These are phyloP conservation scores for Idaea biselata DNA, from an alignment of 2,888 invertebrate species.

Conservation along the genomic window DNA sequence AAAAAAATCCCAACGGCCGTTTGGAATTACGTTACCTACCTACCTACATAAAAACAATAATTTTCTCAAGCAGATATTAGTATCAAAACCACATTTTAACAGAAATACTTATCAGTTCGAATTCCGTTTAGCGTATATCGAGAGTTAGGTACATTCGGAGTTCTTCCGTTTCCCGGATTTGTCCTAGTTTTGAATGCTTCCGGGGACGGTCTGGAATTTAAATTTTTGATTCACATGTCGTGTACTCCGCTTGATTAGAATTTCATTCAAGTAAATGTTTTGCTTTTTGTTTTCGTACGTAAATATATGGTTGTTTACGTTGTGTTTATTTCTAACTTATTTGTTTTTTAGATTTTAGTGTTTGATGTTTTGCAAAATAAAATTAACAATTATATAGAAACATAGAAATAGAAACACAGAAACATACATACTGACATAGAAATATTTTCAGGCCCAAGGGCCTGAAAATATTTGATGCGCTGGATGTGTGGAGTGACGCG, in stretches of 20 bases:
- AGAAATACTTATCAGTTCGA: not conserved
- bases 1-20: too few species aligned
- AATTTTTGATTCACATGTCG: not conserved
- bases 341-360: too few species aligned
- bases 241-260: not conserved
- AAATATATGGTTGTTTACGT: not conserved
- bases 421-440: too few species aligned
- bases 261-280: slow-evolving; percentile 1
- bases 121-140: not conserved
- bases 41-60: too few species aligned
- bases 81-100: not conserved
- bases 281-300: not conserved
- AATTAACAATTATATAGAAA: too few species aligned
- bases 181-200: not conserved
- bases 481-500: too few species aligned
- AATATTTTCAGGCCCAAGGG: too few species aligned
- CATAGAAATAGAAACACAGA: too few species aligned
- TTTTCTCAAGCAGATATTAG: too few species aligned
- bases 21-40: too few species aligned
- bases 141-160: not conserved
- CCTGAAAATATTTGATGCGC: too few species aligned
- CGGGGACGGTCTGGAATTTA: not conserved
- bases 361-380: not conserved
- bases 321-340: not conserved
- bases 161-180: not conserved